Evolutionary conservation across 2,113 vertebrate genomes (phyloP).

Genomic region (Bufo bufo): DNA sequence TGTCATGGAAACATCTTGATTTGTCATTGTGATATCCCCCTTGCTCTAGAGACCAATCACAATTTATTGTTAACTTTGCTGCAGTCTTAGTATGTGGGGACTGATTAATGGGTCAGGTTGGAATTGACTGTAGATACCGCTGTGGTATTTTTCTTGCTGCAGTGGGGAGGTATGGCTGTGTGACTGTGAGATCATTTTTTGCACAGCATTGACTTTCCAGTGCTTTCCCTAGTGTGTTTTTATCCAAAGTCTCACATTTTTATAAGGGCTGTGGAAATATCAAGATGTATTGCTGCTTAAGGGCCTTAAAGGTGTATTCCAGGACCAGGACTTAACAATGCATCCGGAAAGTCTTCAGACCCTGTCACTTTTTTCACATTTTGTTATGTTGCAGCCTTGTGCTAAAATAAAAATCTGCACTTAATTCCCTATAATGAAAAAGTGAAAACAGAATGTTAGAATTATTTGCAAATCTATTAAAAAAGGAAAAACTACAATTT

Average conservation of each 20-base stretch:
- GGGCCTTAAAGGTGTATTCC: background rate
- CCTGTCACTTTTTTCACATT: no score
- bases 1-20: background rate
- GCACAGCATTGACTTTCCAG: slow-evolving; percentile 1
- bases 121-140: background rate
- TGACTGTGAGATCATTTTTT: background rate
- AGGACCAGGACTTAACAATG: no score
- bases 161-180: background rate
- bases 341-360: no score
- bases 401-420: no score
- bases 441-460: no score
- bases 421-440: no score
- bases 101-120: background rate
- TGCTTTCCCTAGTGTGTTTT: background rate
- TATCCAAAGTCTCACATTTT: background rate
- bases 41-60: background rate
- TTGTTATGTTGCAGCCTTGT: no score
- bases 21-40: background rate
- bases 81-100: background rate
- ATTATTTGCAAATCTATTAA: no score
- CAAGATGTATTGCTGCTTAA: no score
- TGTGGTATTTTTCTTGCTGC: slow-evolving; percentile 11
- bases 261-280: background rate
- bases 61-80: background rate
- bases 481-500: no score